Evolutionary conservation across 1,140 invertebrate genomes (phyloP).

Genomic region (Drosophila ohnishii): DNA sequence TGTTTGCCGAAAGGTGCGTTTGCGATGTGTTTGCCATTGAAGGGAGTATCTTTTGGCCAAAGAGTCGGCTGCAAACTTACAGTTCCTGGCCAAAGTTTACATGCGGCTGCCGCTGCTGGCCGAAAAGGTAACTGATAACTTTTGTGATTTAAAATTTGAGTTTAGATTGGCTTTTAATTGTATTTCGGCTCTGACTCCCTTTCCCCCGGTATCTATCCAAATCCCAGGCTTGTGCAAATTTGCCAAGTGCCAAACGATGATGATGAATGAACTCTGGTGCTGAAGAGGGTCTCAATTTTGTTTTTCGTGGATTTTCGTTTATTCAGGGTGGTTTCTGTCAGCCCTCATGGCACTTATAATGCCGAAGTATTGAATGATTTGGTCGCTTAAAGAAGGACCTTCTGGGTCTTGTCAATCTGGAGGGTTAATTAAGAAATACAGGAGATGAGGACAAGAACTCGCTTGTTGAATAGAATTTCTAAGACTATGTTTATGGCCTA

Average conservation of each 20-base stretch:
- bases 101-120: conserved; percentile 36
- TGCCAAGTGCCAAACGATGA: conserved; percentile 58
- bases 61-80: conserved; percentile 55
- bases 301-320: conserved; percentile 1
- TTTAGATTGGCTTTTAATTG: conserved; percentile 77
- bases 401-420: background rate
- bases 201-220: conserved; percentile 6
- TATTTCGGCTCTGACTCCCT: conserved; percentile 52
- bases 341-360: conserved; percentile 20
- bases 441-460: background rate
- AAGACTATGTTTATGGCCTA: background rate
- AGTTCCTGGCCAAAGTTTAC: conserved; percentile 28
- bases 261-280: conserved; percentile 49
- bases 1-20: conserved; percentile 56
- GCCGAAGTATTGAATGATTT: conserved; percentile 10
- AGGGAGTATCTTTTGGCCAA: conserved; percentile 57
- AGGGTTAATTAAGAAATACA: conserved; percentile 19
- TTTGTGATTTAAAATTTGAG: conserved; percentile 71
- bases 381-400: no score
- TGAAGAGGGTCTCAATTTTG: conserved; percentile 26
- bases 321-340: conserved; percentile 14
- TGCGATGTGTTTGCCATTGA: conserved; percentile 22
- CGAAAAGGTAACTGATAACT: conserved; percentile 72
- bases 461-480: background rate
- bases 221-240: conserved; percentile 51